Evolutionary conservation across 2,797 vertebrate species (phyloP), one percentile per base, ranked within the genome.

Genomic region (Hephaestus fuliginosus): DNA sequence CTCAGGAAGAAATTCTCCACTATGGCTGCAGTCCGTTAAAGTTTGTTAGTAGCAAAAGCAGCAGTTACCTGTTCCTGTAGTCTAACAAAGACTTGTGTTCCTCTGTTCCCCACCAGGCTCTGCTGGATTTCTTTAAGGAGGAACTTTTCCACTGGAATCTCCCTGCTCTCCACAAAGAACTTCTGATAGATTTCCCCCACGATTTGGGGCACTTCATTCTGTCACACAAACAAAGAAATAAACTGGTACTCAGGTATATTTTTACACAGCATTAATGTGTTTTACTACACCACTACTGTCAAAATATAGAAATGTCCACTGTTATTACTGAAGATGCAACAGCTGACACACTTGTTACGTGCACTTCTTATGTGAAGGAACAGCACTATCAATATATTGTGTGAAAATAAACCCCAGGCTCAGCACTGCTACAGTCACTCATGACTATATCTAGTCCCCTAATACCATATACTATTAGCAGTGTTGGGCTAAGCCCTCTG

Each of bases 141-240:
- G 67, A 96, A 89, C 90, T 97, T 99, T 86, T 99, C 98, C 93
- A 99, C 98, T 0, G 96, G 93, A 91, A 99, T 99, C 90, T 99
- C 98, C 86, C 95, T 96, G 94, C 95, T 98, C 92, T 99, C 98
- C 88, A 99, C 97, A 93, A 99, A 99, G 93, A 97, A 99, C 91
- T 99, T 97, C 91, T 99, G 98, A 92, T 99, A 99, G 95, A 99
- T 99, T 95, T 99, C 98, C 51, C 98, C 97, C 30, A 99, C 98
- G 30, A 99, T 93, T 74, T 98, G 97, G 86, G 96, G 94, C 48
- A 96, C 96, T 75, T 96, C 96, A 61, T 88, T 96, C 96, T 96
- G 88, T 61, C 39, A 33, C 51, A 72, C 18, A 64, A 17, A 79
- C 6, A 64, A n/a, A 73, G 17, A 69, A 56, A 60, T 13, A 17